Conservation (phyloP, 2,888 invertebrate species). For the Diarsia brunnea region DNA sequence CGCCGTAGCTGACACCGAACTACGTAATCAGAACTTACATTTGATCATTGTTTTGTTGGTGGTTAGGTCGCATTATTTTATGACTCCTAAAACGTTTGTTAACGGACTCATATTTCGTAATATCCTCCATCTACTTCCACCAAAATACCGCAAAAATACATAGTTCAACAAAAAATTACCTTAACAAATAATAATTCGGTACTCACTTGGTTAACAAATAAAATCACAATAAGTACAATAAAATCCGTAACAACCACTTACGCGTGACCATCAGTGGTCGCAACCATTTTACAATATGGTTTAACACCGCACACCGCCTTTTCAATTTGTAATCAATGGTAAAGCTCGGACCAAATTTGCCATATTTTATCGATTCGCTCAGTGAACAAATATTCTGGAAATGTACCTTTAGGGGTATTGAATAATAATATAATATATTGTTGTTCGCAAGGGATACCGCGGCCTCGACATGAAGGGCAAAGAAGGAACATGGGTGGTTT, state of each 20-base stretch:
- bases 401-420: not conserved
- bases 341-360: constrained; percentile 21
- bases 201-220: not conserved
- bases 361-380: constrained; percentile 11
- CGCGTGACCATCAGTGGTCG: constrained; percentile 16
- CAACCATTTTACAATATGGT: constrained; percentile 33
- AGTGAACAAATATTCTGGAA: constrained; percentile 20
- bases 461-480: too few species aligned
- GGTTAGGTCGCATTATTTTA: not conserved
- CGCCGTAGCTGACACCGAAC: not conserved
- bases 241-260: constrained; percentile 19
- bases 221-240: constrained; percentile 12
- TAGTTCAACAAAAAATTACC: not conserved
- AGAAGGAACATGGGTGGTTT: too few species aligned
- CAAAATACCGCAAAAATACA: not conserved
- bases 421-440: too few species aligned
- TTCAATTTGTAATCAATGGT: constrained; percentile 54
- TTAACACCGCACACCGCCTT: constrained; percentile 30
- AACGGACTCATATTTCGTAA: not conserved
- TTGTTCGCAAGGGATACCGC: too few species aligned
- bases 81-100: not conserved
- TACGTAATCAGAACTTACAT: not conserved
- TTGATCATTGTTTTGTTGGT: not conserved
- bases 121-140: not conserved
- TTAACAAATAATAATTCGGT: not conserved